These are phyloP conservation scores for Xerus inauris DNA, from an alignment of 2,113 vertebrate genomes.

Conservation along the genomic window DNA sequence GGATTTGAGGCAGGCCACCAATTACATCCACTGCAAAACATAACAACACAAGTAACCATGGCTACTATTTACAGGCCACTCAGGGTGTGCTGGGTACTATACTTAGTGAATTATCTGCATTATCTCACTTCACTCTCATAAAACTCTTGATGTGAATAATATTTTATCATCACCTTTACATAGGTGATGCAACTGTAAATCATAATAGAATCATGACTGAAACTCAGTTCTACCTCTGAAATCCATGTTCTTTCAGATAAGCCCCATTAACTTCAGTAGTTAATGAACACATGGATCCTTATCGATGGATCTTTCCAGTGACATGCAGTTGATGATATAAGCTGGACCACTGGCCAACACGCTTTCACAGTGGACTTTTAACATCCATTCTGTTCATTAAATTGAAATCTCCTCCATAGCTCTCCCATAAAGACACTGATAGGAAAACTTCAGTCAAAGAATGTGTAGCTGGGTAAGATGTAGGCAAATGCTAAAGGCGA, in stretches of 20 bases:
- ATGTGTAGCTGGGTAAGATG: background rate
- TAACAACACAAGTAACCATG: background rate
- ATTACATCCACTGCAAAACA: background rate
- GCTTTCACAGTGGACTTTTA: slow-evolving; percentile 24
- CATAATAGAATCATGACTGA: background rate
- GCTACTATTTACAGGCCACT: background rate
- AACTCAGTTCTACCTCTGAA: background rate
- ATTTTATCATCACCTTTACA: background rate
- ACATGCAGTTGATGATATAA: background rate
- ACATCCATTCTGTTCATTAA: background rate
- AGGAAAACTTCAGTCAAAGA: slow-evolving; percentile 19
- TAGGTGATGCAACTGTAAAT: background rate
- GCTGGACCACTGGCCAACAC: background rate
- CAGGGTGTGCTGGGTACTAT: background rate
- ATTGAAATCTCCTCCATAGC: background rate
- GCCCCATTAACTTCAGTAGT: background rate
- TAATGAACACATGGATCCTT: background rate
- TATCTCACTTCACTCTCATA: background rate
- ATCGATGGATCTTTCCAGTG: background rate
- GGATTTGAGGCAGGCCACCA: background rate
- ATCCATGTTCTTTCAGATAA: background rate
- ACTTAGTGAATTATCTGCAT: background rate
- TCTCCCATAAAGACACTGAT: background rate
- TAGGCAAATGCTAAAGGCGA: background rate
- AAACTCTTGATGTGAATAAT: background rate